A percentile compares a stretch with the other conserved stretches of the same genome.
Conservation (phyloP, 1,140 invertebrate species). For the Drosophila parvula region DNA sequence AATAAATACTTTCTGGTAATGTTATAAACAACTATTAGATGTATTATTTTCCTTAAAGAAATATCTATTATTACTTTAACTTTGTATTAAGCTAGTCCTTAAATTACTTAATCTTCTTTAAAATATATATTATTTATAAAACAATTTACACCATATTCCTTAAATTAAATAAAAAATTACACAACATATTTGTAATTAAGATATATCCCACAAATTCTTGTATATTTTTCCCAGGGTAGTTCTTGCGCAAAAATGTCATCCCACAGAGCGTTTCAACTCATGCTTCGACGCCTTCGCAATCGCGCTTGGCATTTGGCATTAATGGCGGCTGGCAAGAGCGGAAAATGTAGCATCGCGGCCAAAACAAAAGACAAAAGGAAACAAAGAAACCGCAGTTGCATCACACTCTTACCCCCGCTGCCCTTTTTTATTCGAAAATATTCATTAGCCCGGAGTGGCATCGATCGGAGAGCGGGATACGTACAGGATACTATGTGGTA, state of each 20-base stretch:
- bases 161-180: too few relatives aligned
- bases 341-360: slow-evolving; percentile 26
- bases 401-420: slow-evolving; percentile 27
- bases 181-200: too few relatives aligned
- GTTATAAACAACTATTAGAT: too few relatives aligned
- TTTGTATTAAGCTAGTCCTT: too few relatives aligned
- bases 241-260: slow-evolving; percentile 45
- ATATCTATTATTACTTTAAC: too few relatives aligned
- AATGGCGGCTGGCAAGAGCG: slow-evolving; percentile 39
- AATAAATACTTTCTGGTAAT: too few relatives aligned
- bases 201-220: background rate
- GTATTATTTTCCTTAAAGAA: too few relatives aligned
- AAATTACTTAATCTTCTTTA: too few relatives aligned
- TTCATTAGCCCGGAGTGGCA: slow-evolving; percentile 68
- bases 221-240: slow-evolving; percentile 3
- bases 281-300: slow-evolving; percentile 79
- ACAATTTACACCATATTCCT: too few relatives aligned
- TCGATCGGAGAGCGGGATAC: slow-evolving; percentile 43
- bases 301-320: slow-evolving; percentile 74
- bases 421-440: slow-evolving; percentile 55
- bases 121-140: too few relatives aligned
- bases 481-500: background rate
- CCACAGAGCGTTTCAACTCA: slow-evolving; percentile 65
- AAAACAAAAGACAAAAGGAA: slow-evolving; percentile 53
- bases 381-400: slow-evolving; percentile 72